Base-by-base conservation (phyloP, 2,888 invertebrate genomes). In the Spatulosminthurus flaviceps region DNA sequence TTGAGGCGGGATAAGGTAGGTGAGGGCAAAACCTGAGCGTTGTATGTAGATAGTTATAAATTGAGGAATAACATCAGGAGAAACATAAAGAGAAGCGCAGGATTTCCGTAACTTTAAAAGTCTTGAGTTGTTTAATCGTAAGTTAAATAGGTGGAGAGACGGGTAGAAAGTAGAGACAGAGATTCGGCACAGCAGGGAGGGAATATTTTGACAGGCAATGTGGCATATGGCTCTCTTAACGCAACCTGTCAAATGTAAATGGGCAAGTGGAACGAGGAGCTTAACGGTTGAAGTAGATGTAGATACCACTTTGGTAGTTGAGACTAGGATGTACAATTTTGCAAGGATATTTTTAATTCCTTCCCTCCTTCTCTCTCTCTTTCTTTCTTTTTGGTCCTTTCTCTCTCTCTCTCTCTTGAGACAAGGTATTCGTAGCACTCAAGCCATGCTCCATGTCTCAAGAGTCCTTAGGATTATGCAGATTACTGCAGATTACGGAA, bases 201-300 rank as follows among this genome's bases (percentile, higher is more conserved):
- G 41, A 66, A 75, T 75, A 75, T 75, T 75, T 75, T 75, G 75
- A 75, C 75, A 75, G 75, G 64, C 75, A 29, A 75, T 66, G 34
- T 61, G 75, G 66, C 75, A 75, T 66, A 75, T 75, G 75, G 64
- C 66, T 60, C 29, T 51, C 21, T 74, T 64, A 66, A 75, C 75
- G 64, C 66, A 75, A 75, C 66, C 66, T 75, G 75, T 75, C 75
- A 75, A 75, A 64, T 75, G 66, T 75, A 66, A 41, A 24, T 21
- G 64, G 26, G 24, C 51, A 75, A 66, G 75, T 75, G 75, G 75
- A 66, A 60, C 66, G 34, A 24, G 21, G 74, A 19, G 21, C 34
- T 60, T 60, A 60, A 21, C 60, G 60, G 60, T 5, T 21, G 60
- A 74, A 22, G 24, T 28, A 60, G 60, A 60, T 24, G 29, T 28